A percentile compares a stretch with the other conserved stretches of the same genome.
Conservation (phyloP, 2,888 invertebrate genomes). For the Ormyrus nitidulus region DNA sequence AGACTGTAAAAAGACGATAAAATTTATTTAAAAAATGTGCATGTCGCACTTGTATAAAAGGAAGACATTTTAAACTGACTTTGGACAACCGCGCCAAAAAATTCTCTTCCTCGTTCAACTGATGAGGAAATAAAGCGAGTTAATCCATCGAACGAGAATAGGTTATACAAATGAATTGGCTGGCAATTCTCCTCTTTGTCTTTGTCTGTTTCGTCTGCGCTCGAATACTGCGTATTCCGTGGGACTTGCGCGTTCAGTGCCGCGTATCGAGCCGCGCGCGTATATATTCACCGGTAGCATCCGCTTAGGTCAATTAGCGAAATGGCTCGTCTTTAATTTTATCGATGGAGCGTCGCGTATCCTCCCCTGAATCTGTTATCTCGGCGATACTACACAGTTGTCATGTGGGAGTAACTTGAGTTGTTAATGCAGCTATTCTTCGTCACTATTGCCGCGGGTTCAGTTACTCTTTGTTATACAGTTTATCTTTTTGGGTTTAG, state of each 20-base stretch:
- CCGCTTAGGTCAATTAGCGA: conserved; percentile 36
- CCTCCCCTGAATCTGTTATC: conserved; percentile 20
- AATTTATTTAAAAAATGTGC: no score
- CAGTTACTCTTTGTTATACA: no score
- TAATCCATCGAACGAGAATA: no score
- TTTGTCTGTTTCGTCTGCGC: background rate
- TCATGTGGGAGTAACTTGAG: background rate
- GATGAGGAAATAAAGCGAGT: no score
- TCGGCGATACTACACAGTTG: background rate
- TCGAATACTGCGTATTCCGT: background rate
- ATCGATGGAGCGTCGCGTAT: conserved; percentile 23
- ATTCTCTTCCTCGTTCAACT: no score
- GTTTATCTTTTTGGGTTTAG: no score
- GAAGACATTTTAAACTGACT: no score
- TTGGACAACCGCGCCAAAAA: no score
- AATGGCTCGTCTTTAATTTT: conserved; percentile 36
- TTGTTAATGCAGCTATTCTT: background rate
- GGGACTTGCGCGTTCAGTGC: background rate
- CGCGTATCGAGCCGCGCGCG: background rate
- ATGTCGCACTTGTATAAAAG: no score
- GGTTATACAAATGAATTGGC: no score
- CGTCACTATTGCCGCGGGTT: no score
- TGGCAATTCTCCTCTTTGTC: background rate
- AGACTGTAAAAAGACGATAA: no score
- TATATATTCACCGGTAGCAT: conserved; percentile 1